phyloP scores from a whole-genome alignment of 1,140 invertebrate species.

The Probaryconus sp. region DNA sequence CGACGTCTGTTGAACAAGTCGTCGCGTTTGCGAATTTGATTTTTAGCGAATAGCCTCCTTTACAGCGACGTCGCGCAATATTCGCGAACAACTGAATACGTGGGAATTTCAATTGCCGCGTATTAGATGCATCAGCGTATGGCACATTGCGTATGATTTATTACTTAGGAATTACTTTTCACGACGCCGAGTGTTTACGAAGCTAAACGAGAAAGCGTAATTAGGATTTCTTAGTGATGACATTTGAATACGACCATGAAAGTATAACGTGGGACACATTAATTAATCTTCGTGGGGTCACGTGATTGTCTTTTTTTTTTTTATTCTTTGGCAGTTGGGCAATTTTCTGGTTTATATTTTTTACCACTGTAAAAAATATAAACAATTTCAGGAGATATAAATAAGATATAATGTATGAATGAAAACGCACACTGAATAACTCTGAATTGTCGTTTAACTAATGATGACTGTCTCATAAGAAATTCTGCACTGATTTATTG shows the following conservation, averaged over 20 bases:
- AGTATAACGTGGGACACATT: slow-evolving; percentile 27
- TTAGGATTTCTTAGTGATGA: slow-evolving; percentile 33
- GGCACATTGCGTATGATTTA: slow-evolving; percentile 44
- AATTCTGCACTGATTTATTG: no score
- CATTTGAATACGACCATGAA: slow-evolving; percentile 27
- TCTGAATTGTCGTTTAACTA: no score
- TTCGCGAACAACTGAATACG: slow-evolving; percentile 16
- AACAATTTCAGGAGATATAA: no score
- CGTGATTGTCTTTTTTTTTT: no score
- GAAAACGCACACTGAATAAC: no score
- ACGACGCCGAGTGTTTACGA: slow-evolving; percentile 5
- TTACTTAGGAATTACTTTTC: slow-evolving; percentile 18
- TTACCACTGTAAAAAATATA: no score
- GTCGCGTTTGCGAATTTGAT: not conserved
- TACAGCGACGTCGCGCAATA: no score
- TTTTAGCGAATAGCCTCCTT: slow-evolving; percentile 17
- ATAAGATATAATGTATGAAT: no score
- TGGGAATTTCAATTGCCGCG: slow-evolving; percentile 37
- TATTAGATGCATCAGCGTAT: slow-evolving; percentile 33
- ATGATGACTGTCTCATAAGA: no score
- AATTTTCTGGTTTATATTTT: no score
- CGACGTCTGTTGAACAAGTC: not conserved
- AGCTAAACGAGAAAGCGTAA: slow-evolving; percentile 39
- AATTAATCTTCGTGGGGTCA: no score
- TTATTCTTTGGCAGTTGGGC: no score